phyloP scores from a whole-genome alignment of 2,888 invertebrate species.

The Zygothrica quintamaculata region DNA sequence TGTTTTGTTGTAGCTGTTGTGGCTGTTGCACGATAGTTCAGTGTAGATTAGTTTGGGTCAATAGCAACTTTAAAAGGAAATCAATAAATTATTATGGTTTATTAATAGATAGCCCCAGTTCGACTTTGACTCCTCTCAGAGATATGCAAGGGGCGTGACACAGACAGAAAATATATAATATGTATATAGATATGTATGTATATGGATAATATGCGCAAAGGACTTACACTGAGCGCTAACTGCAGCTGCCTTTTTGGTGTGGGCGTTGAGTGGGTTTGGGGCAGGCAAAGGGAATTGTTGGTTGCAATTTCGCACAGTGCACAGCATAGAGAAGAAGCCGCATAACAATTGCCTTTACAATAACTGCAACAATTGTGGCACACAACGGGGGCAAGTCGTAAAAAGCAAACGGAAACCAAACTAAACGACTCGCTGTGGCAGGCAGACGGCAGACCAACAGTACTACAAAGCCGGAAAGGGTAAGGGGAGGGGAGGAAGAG shows the following conservation, averaged over 20 bases:
- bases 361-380: constrained; percentile 33
- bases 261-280: no score
- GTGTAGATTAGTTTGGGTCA: constrained; percentile 77
- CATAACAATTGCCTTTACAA: constrained; percentile 31
- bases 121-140: constrained; percentile 45
- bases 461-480: constrained; percentile 46
- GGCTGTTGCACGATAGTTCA: constrained; percentile 70
- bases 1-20: no score
- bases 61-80: constrained; percentile 68
- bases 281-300: no score
- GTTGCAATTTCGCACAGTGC: constrained; percentile 40
- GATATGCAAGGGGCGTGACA: constrained; percentile 55
- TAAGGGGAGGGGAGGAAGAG: no score
- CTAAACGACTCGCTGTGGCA: constrained; percentile 33
- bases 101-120: constrained; percentile 63
- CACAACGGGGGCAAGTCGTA: constrained; percentile 41
- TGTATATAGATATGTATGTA: no score
- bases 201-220: no score
- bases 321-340: constrained; percentile 25
- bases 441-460: constrained; percentile 11
- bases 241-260: no score
- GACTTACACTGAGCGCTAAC: no score
- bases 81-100: constrained; percentile 80
- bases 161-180: constrained; percentile 15
- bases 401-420: constrained; percentile 55